Evolutionary conservation across 1,140 invertebrate genomes (phyloP), one percentile per base, ranked within the genome.

Genomic region (Kradibia gibbosae): DNA sequence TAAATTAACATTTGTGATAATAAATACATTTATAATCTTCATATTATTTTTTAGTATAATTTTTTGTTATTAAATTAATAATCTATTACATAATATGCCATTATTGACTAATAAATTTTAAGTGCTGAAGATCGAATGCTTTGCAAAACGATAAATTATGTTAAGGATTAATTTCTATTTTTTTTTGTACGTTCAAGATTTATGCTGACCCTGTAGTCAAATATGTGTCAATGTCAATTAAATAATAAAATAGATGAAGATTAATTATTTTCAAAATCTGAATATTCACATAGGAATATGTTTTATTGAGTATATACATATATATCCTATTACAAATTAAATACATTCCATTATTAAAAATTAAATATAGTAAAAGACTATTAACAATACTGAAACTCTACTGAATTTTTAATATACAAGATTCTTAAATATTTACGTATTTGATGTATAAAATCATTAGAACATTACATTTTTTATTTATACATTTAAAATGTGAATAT

Each of bases 251-350:
- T 48, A 78, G n/a, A n/a, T n/a, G n/a, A 48, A 45, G 34, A 31
- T 11, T 28, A 60, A 60, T 28, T 28, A 60, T 60, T 60, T 7
- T 3, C 31, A 67, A 10, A 39, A n/a, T 25, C n/a, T 34, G 39
- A 15, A 28, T 62, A 67, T 17, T 53, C 28, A 17, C n/a, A 78
- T 4, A 39, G 31, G 0, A 22, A 45, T 25, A 57, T 17, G 36
- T 74, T 65, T 74, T 67, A 55, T 75, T 81, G 53, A 42, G 67
- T 75, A 81, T 75, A 81, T 81, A 81, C 7, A 65, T 81, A 71
- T 76, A 76, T 81, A 53, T 45, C 71, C 76, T 15, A 77, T 75
- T 81, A 48, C 57, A 62, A 34, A 75, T 75, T 74, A 50, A 25
- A 36, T 75, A 81, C 72, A 81, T 74, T 57, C 22, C 8, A 28